phyloP scores from a whole-genome alignment of 2,888 invertebrate species.

The Spilarctia lutea region DNA sequence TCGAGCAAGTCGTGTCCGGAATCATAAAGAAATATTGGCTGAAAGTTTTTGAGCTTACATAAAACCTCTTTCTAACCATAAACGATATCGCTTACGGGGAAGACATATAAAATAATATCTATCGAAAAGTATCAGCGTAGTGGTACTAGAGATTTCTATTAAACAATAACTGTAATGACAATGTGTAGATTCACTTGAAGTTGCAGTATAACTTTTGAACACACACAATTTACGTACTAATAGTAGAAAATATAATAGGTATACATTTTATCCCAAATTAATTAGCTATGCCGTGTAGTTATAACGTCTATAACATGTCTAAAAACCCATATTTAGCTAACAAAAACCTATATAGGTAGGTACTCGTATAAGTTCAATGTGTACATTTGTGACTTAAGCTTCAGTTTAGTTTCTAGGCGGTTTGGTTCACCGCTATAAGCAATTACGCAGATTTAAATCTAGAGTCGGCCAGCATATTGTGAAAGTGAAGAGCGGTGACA shows the following conservation, averaged over 20 bases:
- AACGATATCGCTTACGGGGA: conserved; percentile 52
- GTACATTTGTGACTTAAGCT: conserved; percentile 19
- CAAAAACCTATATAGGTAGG: conserved; percentile 4
- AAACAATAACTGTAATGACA: too few relatives aligned
- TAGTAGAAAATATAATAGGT: neutral
- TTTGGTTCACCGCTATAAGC: conserved; percentile 37
- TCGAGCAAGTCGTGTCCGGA: conserved; percentile 65
- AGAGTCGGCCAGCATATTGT: conserved; percentile 36
- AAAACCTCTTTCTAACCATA: conserved; percentile 54
- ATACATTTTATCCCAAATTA: neutral
- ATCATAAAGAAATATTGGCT: conserved; percentile 61
- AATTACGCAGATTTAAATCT: conserved; percentile 53
- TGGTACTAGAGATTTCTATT: conserved; percentile 15
- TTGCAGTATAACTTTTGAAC: neutral
- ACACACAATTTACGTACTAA: neutral
- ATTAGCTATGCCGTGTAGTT: neutral
- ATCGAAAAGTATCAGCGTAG: conserved; percentile 37
- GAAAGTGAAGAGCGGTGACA: conserved; percentile 2
- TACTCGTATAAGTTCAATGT: conserved; percentile 1
- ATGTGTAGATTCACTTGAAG: neutral
- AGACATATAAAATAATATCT: conserved; percentile 60
- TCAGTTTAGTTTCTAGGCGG: conserved; percentile 28
- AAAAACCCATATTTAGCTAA: neutral
- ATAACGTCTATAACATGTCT: neutral
- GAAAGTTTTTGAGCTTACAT: conserved; percentile 63